Conservation (phyloP, 2,113 vertebrate genomes). For the Zingel zingel region DNA sequence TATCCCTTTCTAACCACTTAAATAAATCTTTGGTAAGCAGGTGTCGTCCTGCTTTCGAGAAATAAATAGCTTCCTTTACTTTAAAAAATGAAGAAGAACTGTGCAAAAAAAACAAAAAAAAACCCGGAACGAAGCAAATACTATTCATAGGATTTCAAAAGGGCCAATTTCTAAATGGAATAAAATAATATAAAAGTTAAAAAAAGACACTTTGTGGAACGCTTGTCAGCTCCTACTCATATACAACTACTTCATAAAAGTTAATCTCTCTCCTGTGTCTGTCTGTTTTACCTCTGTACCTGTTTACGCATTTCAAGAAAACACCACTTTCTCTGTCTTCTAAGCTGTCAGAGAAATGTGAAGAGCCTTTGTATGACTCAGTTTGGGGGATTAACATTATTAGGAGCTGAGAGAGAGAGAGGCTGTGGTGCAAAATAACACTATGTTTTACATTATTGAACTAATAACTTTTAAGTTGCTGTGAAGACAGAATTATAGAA, state of each 20-base stretch:
- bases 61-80: slow-evolving; percentile 9
- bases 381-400: slow-evolving; percentile 38
- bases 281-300: slow-evolving; percentile 29
- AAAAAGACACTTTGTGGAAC: background rate
- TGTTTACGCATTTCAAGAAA: slow-evolving; percentile 47
- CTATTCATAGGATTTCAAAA: slow-evolving; percentile 11
- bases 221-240: slow-evolving; percentile 5
- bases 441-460: slow-evolving; percentile 8
- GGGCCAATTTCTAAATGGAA: background rate
- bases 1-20: background rate
- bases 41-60: background rate
- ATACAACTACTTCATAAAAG: slow-evolving; percentile 18
- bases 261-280: slow-evolving; percentile 32
- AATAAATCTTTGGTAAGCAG: background rate
- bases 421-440: background rate
- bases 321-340: slow-evolving; percentile 10
- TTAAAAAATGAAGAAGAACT: slow-evolving; percentile 1
- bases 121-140: background rate
- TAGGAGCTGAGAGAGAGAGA: slow-evolving; percentile 13
- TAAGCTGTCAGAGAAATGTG: slow-evolving; percentile 28
- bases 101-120: slow-evolving; percentile 15
- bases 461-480: background rate
- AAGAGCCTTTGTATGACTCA: slow-evolving; percentile 20
- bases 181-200: slow-evolving; percentile 18
- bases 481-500: slow-evolving; percentile 6